These are phyloP conservation scores for Alloplasta piceator DNA, from an alignment of 2,888 invertebrate genomes.

Conservation along the genomic window DNA sequence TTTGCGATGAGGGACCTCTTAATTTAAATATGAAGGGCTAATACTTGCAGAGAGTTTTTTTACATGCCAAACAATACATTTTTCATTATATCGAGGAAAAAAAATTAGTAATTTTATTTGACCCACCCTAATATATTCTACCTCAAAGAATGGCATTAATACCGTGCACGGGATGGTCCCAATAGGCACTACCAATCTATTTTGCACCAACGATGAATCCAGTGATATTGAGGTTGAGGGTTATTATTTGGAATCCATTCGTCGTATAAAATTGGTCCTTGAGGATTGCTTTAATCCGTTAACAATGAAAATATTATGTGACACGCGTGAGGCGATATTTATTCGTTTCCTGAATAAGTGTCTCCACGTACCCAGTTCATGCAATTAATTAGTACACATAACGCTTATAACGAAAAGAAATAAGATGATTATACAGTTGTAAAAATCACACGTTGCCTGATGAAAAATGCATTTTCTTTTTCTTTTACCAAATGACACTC, in stretches of 20 bases:
- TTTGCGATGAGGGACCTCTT: too few relatives aligned
- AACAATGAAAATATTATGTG: too few relatives aligned
- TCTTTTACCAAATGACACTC: too few relatives aligned
- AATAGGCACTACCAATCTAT: too few relatives aligned
- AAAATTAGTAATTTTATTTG: too few relatives aligned
- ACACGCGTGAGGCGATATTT: constrained; percentile 48
- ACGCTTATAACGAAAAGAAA: constrained; percentile 25
- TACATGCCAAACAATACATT: too few relatives aligned
- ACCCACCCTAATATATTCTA: too few relatives aligned
- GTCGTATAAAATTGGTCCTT: constrained; percentile 19
- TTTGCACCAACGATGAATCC: constrained; percentile 42
- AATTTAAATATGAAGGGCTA: too few relatives aligned
- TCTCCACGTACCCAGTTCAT: constrained; percentile 36
- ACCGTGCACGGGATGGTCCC: too few relatives aligned
- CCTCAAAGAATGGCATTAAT: too few relatives aligned
- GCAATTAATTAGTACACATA: constrained; percentile 33
- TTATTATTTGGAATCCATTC: constrained; percentile 24
- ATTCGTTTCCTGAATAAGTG: constrained; percentile 24
- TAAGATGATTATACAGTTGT: constrained; percentile 37
- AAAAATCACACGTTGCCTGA: constrained; percentile 34
- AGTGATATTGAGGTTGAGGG: constrained; percentile 32
- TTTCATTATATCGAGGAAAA: too few relatives aligned
- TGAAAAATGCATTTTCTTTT: constrained; percentile 46
- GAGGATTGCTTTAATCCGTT: constrained; percentile 26
- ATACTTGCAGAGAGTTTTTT: too few relatives aligned